Percentiles rank a stretch among this genome's conserved stretches.
phyloP scores from a whole-genome alignment of 2,888 invertebrate species.

The Callyntrura sp. region DNA sequence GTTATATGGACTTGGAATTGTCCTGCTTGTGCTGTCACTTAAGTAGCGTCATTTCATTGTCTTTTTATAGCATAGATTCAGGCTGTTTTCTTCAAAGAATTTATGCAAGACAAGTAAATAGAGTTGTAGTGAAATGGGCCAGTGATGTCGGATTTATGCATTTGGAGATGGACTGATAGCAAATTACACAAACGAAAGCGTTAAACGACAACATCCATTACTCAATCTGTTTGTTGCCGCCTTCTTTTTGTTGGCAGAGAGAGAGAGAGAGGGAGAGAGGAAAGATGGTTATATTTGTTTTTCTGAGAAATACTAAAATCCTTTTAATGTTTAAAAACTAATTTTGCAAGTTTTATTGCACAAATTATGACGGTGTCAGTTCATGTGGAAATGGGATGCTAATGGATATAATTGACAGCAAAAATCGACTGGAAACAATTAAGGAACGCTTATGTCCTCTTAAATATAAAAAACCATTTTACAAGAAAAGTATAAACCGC shows the following conservation, averaged over 20 bases:
- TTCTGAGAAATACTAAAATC: too few relatives aligned
- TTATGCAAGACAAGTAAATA: too few relatives aligned
- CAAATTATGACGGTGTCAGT: conserved; percentile 41
- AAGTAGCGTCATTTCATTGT: conserved; percentile 76
- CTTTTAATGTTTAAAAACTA: background rate
- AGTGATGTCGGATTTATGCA: background rate
- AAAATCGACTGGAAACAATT: background rate
- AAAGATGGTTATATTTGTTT: too few relatives aligned
- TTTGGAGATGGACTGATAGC: background rate
- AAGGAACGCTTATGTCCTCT: too few relatives aligned
- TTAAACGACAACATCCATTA: background rate
- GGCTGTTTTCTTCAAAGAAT: too few relatives aligned
- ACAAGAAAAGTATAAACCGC: too few relatives aligned
- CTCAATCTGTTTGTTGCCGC: background rate
- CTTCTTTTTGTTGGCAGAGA: background rate
- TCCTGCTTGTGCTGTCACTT: conserved; percentile 70
- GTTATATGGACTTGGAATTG: background rate
- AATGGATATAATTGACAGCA: conserved; percentile 23
- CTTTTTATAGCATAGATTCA: background rate
- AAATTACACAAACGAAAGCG: background rate
- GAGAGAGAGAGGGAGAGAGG: background rate
- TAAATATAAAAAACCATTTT: too few relatives aligned
- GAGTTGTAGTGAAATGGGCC: background rate
- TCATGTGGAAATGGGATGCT: conserved; percentile 8
- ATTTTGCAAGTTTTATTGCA: conserved; percentile 16